These are phyloP conservation scores for Terebella lapidaria DNA, from an alignment of 2,888 invertebrate genomes.

Conservation along the genomic window DNA sequence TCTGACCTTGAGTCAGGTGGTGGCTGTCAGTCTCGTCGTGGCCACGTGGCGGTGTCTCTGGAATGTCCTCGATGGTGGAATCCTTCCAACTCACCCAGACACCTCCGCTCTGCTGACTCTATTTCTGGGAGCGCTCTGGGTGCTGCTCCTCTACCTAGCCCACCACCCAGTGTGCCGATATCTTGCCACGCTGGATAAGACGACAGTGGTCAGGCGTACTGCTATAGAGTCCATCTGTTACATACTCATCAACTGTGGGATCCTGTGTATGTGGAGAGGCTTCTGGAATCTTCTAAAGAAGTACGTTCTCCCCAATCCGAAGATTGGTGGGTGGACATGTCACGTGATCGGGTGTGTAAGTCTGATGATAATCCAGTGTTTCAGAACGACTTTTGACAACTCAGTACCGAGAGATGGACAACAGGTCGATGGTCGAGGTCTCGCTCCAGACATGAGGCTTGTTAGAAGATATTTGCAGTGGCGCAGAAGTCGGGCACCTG, in stretches of 20 bases:
- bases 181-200: background rate
- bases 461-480: too few relatives aligned
- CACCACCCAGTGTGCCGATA: background rate
- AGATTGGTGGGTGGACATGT: background rate
- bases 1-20: background rate
- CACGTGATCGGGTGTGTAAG: background rate
- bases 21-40: background rate
- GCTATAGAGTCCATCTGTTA: background rate
- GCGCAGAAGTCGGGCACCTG: too few relatives aligned
- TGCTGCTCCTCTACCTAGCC: background rate
- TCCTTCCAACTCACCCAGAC: background rate
- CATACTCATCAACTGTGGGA: background rate
- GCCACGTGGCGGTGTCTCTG: slow-evolving; percentile 1
- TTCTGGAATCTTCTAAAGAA: background rate
- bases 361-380: background rate
- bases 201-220: background rate
- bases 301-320: background rate
- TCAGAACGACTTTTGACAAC: background rate
- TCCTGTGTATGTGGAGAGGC: background rate
- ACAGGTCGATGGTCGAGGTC: background rate
- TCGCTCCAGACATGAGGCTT: background rate
- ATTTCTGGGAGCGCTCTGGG: background rate
- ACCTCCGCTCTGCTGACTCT: background rate
- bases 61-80: background rate
- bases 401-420: background rate